A percentile compares a stretch with the other conserved stretches of the same genome.
phyloP scores from a whole-genome alignment of 2,113 vertebrate genomes.

The Emberiza fucata region DNA sequence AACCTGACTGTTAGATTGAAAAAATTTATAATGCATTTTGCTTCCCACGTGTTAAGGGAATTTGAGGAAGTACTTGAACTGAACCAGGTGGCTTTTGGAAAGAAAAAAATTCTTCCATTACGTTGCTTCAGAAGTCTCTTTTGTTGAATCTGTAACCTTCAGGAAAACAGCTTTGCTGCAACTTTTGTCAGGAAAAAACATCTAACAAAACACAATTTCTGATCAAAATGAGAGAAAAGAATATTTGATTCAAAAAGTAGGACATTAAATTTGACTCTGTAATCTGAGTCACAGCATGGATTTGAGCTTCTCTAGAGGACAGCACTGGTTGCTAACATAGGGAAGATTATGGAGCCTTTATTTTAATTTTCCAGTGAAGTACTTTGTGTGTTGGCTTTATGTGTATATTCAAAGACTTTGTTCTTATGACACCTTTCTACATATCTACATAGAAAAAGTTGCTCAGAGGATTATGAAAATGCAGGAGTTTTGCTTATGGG shows the following conservation, averaged over 20 bases:
- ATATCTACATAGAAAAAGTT: neutral
- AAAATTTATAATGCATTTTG: neutral
- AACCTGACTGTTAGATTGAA: neutral
- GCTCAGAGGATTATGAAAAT: neutral
- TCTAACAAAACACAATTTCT: neutral
- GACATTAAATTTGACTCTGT: neutral
- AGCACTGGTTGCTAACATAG: neutral
- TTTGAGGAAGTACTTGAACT: neutral
- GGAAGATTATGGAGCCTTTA: neutral
- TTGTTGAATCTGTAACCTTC: neutral
- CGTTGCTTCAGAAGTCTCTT: neutral
- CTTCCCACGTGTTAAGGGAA: neutral
- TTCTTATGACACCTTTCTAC: neutral
- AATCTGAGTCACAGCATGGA: neutral
- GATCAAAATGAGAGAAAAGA: neutral
- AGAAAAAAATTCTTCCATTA: neutral
- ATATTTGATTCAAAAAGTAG: neutral
- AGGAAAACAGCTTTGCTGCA: neutral
- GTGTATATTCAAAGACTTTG: neutral
- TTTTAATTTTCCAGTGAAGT: neutral
- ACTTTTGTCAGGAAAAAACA: neutral
- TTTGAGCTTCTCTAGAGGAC: neutral
- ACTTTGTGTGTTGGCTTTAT: neutral
- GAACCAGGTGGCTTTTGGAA: neutral
- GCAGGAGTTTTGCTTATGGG: neutral